These are phyloP conservation scores for Cyanoderma ruficeps DNA, from an alignment of 2,113 vertebrate species.

Conservation along the genomic window DNA sequence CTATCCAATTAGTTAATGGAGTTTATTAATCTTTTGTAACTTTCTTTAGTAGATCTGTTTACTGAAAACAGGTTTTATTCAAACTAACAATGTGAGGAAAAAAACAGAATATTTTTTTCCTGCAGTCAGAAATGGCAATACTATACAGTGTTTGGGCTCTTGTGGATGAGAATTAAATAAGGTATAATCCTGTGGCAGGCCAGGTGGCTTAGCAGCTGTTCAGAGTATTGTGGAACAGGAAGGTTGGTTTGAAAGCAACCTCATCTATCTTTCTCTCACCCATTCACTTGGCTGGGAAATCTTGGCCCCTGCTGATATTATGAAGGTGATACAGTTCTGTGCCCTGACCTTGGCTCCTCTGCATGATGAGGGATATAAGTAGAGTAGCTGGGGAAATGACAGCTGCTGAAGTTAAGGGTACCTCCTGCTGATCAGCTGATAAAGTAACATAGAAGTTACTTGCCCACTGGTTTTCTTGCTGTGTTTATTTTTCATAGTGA, in stretches of 20 bases:
- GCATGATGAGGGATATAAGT: neutral
- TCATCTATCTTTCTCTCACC: constrained; percentile 45
- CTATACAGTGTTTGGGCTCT: neutral
- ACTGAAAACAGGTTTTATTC: neutral
- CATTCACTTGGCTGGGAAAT: neutral
- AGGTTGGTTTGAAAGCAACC: neutral
- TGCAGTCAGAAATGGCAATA: neutral
- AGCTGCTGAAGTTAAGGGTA: neutral
- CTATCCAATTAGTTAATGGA: neutral
- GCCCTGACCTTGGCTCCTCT: constrained; percentile 24
- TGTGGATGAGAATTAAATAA: neutral
- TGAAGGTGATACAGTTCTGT: neutral
- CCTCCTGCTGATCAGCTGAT: constrained; percentile 9
- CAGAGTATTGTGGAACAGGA: neutral
- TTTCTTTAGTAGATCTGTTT: neutral
- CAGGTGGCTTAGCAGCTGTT: constrained; percentile 58
- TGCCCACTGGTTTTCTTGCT: neutral
- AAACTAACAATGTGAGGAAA: neutral
- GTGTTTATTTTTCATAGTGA: neutral
- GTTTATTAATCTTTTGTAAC: neutral
- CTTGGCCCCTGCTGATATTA: neutral
- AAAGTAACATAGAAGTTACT: neutral
- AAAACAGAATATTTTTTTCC: neutral
- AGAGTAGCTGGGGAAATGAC: neutral
- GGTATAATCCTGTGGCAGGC: neutral